A percentile compares a stretch with the other conserved stretches of the same genome.
Conservation (phyloP, 2,797 vertebrate species). For the Chelidonichthys spinosus region DNA sequence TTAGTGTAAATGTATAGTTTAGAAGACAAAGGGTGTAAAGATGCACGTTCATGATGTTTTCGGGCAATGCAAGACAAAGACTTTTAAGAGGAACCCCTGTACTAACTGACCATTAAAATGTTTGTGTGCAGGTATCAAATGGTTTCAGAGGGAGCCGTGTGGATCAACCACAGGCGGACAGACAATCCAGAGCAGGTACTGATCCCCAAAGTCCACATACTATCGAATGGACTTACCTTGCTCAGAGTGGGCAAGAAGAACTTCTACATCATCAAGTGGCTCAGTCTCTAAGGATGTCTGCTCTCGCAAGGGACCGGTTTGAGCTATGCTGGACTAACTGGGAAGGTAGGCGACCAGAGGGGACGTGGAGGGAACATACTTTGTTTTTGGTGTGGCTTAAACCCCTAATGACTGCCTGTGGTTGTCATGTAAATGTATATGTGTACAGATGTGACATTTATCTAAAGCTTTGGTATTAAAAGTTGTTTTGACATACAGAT, state of each 20-base stretch:
- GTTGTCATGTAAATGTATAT: slow-evolving; percentile 44
- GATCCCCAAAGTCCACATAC: slow-evolving; percentile 89
- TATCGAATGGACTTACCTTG: slow-evolving; percentile 92
- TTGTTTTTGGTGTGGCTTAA: not conserved
- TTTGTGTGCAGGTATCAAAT: slow-evolving; percentile 87
- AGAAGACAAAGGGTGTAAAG: not conserved
- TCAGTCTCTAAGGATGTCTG: slow-evolving; percentile 83
- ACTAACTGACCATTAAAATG: not conserved
- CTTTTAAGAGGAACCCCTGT: not conserved
- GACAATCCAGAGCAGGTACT: slow-evolving; percentile 92
- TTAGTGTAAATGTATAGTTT: not conserved
- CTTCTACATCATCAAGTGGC: slow-evolving; percentile 94
- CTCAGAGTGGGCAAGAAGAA: slow-evolving; percentile 95
- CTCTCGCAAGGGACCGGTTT: slow-evolving; percentile 12
- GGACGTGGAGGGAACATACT: not conserved
- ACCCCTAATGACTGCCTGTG: not conserved
- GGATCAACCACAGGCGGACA: slow-evolving; percentile 89
- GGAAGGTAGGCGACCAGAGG: slow-evolving; percentile 60
- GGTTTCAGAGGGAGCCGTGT: slow-evolving; percentile 91
- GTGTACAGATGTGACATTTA: slow-evolving; percentile 52
- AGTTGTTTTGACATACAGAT: slow-evolving; percentile 30
- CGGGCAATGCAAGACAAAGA: not conserved
- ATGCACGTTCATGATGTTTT: not conserved
- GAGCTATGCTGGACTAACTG: slow-evolving; percentile 16
- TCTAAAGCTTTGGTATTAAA: slow-evolving; percentile 59